Evolutionary conservation across 2,888 invertebrate genomes (phyloP).

Genomic region (Axea sp.): DNA sequence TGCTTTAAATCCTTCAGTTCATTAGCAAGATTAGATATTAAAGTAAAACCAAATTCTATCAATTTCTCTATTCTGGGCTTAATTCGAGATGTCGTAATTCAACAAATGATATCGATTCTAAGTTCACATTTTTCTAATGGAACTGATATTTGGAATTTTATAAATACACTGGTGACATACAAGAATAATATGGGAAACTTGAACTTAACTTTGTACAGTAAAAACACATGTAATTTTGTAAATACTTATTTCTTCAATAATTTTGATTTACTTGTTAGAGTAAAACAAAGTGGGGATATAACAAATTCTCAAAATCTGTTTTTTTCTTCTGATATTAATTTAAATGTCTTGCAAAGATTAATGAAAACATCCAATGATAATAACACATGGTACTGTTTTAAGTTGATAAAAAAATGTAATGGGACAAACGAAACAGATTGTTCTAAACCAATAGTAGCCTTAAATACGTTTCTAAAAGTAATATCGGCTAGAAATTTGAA

Average conservation of each 20-base stretch:
- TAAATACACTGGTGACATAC: background rate
- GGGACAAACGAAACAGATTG: too few relatives aligned
- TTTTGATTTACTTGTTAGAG: conserved; percentile 1
- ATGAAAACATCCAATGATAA: too few relatives aligned
- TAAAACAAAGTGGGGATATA: too few relatives aligned
- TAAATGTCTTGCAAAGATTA: too few relatives aligned
- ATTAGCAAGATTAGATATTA: too few relatives aligned
- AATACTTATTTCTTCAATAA: background rate
- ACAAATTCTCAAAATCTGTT: conserved; percentile 1
- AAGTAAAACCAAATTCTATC: too few relatives aligned
- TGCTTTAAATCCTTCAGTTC: too few relatives aligned
- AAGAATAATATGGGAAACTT: too few relatives aligned
- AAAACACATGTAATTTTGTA: background rate
- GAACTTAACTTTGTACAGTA: background rate
- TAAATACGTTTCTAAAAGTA: too few relatives aligned
- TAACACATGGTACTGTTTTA: conserved; percentile 9
- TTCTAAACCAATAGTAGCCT: too few relatives aligned
- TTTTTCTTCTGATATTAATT: conserved; percentile 1
- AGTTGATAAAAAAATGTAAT: too few relatives aligned
- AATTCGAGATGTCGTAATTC: background rate
- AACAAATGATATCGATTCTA: background rate
- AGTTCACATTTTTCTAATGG: background rate
- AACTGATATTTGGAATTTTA: background rate
- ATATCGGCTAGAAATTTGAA: too few relatives aligned
- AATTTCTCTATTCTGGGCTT: background rate